phyloP scores from a whole-genome alignment of 2,113 vertebrate genomes.

The Scomber scombrus region DNA sequence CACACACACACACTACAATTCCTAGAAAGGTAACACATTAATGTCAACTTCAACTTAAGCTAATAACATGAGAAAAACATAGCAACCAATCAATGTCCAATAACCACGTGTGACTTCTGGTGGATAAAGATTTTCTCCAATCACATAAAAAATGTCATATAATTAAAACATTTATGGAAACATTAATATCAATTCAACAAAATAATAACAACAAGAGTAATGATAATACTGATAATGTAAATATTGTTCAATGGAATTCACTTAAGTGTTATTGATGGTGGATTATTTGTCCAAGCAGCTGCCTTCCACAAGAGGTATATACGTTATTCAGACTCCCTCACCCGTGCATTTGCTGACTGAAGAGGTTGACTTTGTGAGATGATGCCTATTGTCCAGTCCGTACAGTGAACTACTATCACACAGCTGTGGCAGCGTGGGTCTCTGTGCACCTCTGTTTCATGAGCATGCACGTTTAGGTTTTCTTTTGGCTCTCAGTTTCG shows the following conservation, averaged over 20 bases:
- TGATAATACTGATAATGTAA: constrained; percentile 1
- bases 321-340: constrained; percentile 7
- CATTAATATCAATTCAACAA: background rate
- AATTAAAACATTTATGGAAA: background rate
- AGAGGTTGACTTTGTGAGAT: background rate
- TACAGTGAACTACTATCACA: background rate
- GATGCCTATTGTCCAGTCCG: background rate
- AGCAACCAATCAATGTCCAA: too few species aligned
- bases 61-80: too few species aligned
- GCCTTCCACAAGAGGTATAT: constrained; percentile 31
- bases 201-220: too few species aligned
- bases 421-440: background rate
- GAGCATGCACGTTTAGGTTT: background rate
- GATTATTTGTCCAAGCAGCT: constrained; percentile 26
- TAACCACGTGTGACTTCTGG: too few species aligned
- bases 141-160: background rate
- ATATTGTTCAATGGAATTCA: constrained; percentile 4
- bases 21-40: background rate
- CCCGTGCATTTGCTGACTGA: background rate
- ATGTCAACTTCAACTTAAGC: background rate
- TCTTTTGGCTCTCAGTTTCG: background rate
- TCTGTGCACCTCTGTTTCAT: background rate
- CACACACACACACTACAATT: too few species aligned
- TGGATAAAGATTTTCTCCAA: background rate
- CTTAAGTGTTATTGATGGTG: background rate